phyloP scores from a whole-genome alignment of 2,797 vertebrate genomes.

The Erithacus rubecula region DNA sequence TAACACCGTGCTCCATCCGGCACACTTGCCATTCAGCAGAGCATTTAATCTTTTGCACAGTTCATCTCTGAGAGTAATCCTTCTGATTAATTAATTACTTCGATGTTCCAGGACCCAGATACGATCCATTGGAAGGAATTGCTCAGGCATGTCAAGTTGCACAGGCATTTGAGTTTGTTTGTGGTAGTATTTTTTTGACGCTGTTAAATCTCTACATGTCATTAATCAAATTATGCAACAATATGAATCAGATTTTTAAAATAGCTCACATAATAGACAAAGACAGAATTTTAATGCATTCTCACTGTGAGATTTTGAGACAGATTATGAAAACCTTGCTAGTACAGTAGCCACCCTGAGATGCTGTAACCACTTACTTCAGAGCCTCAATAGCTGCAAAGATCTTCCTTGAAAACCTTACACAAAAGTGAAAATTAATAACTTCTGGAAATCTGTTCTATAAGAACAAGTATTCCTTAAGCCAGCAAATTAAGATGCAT shows the following conservation, averaged over 20 bases:
- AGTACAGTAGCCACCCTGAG: background rate
- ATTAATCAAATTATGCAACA: background rate
- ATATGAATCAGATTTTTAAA: background rate
- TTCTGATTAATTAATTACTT: background rate
- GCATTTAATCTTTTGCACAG: background rate
- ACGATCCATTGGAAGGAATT: background rate
- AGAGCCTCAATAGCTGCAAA: background rate
- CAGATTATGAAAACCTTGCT: background rate
- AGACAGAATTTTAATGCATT: background rate
- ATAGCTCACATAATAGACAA: background rate
- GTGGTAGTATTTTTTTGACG: background rate
- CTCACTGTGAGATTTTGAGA: background rate
- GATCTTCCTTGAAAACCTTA: background rate
- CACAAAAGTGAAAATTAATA: background rate
- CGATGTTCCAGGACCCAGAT: background rate
- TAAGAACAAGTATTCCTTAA: background rate
- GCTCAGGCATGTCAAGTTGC: background rate
- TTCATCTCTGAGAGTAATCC: background rate
- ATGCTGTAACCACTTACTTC: background rate
- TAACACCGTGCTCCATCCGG: background rate
- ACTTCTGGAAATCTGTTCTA: background rate
- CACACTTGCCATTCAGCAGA: background rate
- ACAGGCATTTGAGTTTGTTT: background rate
- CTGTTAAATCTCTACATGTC: background rate
- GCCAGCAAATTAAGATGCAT: background rate